These are phyloP conservation scores for Drosophila athabasca DNA, from an alignment of 1,140 invertebrate genomes.

Conservation along the genomic window DNA sequence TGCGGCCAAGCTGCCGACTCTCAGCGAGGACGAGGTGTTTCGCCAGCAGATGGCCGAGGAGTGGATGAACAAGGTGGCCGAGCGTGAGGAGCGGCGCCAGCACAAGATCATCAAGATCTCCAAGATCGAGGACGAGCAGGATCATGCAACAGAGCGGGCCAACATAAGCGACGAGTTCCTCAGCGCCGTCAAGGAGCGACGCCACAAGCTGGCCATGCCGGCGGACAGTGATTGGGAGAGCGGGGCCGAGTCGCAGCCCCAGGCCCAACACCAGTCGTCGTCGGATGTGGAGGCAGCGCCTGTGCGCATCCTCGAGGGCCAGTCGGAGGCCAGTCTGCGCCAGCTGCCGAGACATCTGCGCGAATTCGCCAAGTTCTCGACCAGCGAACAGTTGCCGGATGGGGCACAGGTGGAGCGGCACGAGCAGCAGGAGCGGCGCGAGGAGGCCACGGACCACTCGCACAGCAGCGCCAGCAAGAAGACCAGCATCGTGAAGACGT, in stretches of 20 bases:
- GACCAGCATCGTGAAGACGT: slow-evolving; percentile 76
- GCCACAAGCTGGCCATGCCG: slow-evolving; percentile 75
- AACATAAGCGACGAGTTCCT: slow-evolving; percentile 90
- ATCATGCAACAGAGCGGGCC: slow-evolving; percentile 84
- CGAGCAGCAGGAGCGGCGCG: slow-evolving; percentile 67
- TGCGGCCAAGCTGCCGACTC: slow-evolving; percentile 80
- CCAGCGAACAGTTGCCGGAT: slow-evolving; percentile 64
- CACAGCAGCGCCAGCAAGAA: slow-evolving; percentile 72
- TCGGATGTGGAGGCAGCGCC: slow-evolving; percentile 84
- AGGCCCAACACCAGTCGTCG: slow-evolving; percentile 85
- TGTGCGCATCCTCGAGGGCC: slow-evolving; percentile 83
- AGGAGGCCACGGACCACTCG: slow-evolving; percentile 84
- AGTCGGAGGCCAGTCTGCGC: slow-evolving; percentile 86
- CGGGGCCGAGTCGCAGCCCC: slow-evolving; percentile 82
- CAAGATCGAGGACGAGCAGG: slow-evolving; percentile 70
- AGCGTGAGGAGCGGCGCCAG: slow-evolving; percentile 90
- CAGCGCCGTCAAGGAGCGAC: slow-evolving; percentile 86
- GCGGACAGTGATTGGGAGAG: slow-evolving; percentile 83
- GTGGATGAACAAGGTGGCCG: slow-evolving; percentile 90
- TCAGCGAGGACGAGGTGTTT: slow-evolving; percentile 87
- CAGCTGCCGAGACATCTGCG: slow-evolving; percentile 89
- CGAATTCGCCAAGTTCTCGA: slow-evolving; percentile 87
- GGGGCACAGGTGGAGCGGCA: slow-evolving; percentile 64
- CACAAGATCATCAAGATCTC: slow-evolving; percentile 91
- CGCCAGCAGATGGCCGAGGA: slow-evolving; percentile 92